A percentile compares a stretch with the other conserved stretches of the same genome.
These are phyloP conservation scores for Labeo calbasu DNA, from an alignment of 2,797 vertebrate species.

Conservation along the genomic window DNA sequence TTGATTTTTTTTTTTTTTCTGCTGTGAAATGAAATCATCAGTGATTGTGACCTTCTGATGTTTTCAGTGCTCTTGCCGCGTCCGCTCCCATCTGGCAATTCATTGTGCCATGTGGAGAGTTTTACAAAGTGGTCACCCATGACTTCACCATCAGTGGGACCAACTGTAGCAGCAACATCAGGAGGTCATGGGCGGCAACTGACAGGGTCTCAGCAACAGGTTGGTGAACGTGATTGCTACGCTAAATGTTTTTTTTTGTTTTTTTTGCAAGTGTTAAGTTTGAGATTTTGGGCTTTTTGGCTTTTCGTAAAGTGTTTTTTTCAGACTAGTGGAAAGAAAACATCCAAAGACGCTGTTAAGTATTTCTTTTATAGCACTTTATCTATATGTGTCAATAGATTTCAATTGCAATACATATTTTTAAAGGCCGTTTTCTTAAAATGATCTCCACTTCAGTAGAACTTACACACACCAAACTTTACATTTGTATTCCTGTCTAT, in stretches of 20 bases:
- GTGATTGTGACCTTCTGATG: slow-evolving; percentile 8
- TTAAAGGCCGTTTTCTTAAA: too few relatives aligned
- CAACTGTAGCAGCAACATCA: slow-evolving; percentile 86
- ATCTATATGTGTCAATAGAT: too few relatives aligned
- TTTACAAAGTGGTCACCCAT: slow-evolving; percentile 85
- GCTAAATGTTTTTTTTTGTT: background rate
- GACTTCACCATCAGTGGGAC: slow-evolving; percentile 84
- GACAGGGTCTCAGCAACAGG: slow-evolving; percentile 82
- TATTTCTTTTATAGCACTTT: too few relatives aligned
- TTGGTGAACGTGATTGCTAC: slow-evolving; percentile 62
- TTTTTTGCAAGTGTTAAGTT: too few relatives aligned
- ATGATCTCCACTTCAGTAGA: too few relatives aligned
- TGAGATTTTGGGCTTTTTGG: too few relatives aligned
- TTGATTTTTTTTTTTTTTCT: slow-evolving; percentile 9
- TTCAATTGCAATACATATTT: too few relatives aligned
- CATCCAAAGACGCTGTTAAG: too few relatives aligned
- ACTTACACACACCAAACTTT: too few relatives aligned
- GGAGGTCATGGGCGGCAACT: slow-evolving; percentile 88
- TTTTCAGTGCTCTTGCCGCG: slow-evolving; percentile 88
- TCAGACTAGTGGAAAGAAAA: too few relatives aligned
- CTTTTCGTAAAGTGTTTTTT: too few relatives aligned
- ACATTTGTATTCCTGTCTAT: too few relatives aligned
- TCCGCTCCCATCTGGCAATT: slow-evolving; percentile 98
- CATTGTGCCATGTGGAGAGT: slow-evolving; percentile 85
- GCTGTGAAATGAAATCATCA: background rate